A percentile compares a stretch with the other conserved stretches of the same genome.
Conservation (phyloP, 1,140 invertebrate genomes). For the Anastrepha obliqua region DNA sequence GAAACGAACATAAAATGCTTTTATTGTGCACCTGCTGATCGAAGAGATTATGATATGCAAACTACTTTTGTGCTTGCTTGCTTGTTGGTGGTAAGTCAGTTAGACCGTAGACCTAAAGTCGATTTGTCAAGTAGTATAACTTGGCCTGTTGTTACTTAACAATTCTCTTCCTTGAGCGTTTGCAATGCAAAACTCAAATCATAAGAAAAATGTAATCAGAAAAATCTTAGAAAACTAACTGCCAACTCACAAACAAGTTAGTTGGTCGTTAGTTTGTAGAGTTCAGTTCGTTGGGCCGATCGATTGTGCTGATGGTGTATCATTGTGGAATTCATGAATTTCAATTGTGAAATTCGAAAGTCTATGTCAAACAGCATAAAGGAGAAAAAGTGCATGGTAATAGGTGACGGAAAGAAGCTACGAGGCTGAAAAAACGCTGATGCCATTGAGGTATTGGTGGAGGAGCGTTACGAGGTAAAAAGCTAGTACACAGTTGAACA, state of each 20-base stretch:
- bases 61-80: neutral
- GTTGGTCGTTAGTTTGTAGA: slow-evolving; percentile 21
- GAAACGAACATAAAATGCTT: neutral
- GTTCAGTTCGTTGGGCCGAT: neutral
- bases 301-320: slow-evolving; percentile 10
- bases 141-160: neutral
- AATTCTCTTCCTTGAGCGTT: neutral
- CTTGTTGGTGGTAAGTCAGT: neutral
- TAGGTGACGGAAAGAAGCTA: neutral
- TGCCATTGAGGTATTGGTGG: neutral
- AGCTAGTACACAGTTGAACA: neutral
- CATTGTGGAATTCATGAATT: slow-evolving; percentile 43
- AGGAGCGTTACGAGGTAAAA: neutral
- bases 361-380: neutral
- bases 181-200: slow-evolving; percentile 1
- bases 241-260: slow-evolving; percentile 41
- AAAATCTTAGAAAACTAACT: slow-evolving; percentile 30
- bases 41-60: slow-evolving; percentile 39
- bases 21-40: slow-evolving; percentile 23
- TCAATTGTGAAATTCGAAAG: slow-evolving; percentile 3
- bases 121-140: neutral
- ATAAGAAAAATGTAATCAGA: neutral
- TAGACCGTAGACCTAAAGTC: neutral
- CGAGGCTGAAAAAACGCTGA: neutral
- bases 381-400: neutral